Evolutionary conservation across 2,888 invertebrate genomes (phyloP), one percentile per base, ranked within the genome.

Genomic region (Scaptomyza polygonia): DNA sequence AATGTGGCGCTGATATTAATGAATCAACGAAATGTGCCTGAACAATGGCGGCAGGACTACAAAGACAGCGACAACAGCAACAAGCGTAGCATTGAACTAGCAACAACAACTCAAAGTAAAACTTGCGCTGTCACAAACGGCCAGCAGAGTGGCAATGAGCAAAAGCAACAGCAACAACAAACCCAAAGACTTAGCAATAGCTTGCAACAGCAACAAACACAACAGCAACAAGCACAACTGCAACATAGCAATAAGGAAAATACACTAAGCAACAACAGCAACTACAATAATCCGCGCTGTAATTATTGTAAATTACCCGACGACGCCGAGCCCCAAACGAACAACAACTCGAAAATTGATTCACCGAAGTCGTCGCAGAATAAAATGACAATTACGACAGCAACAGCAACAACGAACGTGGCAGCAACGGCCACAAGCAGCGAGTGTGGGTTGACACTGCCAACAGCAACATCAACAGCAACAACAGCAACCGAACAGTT

Each of bases 171-270:
- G 70, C 79, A 82, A 48, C 69, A 78, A 59, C 53, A 78, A 85
- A 89, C 81, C 89, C 90, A 90, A 90, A 90, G 90, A 90, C 88
- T 88, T 89, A 89, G 89, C 79, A 84, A 86, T 88, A 80, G 76
- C 73, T 78, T 78, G 79, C 82, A 85, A 80, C 70, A 81, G 55
- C 72, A 72, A 51, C 71, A 70, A 16, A 14, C 14, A 55, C 68
- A 65, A 47, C 75, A 72, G 53, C n/a, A 34, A 53, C 61, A 36
- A 79, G 81, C 70, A 51, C 69, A 72, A 69, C 77, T 58, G 69
- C 80, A 85, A 78, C 67, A 79, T 83, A 86, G 80, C 79, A 87
- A 87, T 86, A 86, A 87, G 87, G 83, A 86, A 83, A 85, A 86
- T 79, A 87, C 72, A 73, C 79, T 87, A 79, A 75, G 64, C 86